Percentiles rank a stretch among this genome's conserved stretches.
These are phyloP conservation scores for Phenacoccus solenopsis DNA, from an alignment of 1,140 invertebrate genomes.

Conservation along the genomic window DNA sequence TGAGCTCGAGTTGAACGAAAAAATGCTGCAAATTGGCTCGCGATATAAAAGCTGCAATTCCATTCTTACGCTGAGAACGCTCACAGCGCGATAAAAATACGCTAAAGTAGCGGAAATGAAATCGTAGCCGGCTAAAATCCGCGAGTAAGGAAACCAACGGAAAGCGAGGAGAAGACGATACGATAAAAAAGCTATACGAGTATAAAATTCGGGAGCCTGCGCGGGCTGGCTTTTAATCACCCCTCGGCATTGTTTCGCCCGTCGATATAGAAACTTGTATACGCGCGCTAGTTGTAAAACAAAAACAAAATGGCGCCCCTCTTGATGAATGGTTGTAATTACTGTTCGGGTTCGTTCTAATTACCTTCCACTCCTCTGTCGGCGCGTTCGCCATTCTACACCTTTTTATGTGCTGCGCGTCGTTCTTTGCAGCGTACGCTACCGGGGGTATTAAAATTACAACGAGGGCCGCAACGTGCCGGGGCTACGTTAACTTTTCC, in stretches of 20 bases:
- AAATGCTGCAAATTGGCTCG: too few relatives aligned
- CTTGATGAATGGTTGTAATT: conserved; percentile 18
- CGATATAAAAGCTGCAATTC: too few relatives aligned
- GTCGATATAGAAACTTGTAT: conserved; percentile 2
- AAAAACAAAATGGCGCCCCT: conserved; percentile 16
- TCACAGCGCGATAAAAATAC: too few relatives aligned
- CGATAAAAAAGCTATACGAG: background rate
- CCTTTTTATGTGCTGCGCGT: conserved; percentile 1
- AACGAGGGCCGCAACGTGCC: too few relatives aligned
- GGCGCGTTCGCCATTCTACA: conserved; percentile 6
- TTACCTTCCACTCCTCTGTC: background rate
- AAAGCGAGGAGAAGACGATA: background rate
- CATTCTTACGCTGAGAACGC: too few relatives aligned
- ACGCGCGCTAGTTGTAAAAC: conserved; percentile 11
- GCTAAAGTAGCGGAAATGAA: too few relatives aligned
- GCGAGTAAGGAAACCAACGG: background rate
- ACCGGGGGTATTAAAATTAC: background rate
- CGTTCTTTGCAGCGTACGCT: background rate
- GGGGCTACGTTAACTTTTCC: too few relatives aligned
- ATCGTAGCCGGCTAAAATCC: too few relatives aligned
- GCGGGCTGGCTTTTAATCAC: background rate
- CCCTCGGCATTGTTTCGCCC: background rate
- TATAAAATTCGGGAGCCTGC: conserved; percentile 1
- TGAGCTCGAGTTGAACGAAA: too few relatives aligned
- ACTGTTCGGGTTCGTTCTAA: conserved; percentile 16